These are phyloP conservation scores for Willowsia nigromaculata DNA, from an alignment of 2,888 invertebrate genomes.

Conservation along the genomic window DNA sequence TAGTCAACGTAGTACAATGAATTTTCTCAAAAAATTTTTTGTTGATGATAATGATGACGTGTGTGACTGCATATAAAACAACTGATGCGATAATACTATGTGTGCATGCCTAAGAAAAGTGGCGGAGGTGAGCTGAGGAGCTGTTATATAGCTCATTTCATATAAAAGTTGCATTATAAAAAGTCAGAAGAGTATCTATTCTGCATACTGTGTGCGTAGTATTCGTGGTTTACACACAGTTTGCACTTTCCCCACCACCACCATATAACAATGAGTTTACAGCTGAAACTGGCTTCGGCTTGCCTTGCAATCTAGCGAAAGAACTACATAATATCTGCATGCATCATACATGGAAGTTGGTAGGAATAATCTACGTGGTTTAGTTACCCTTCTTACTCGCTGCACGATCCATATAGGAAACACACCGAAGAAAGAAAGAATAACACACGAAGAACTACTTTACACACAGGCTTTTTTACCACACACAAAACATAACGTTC, in stretches of 20 bases:
- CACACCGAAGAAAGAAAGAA: background rate
- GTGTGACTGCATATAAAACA: background rate
- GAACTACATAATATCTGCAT: background rate
- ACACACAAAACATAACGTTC: background rate
- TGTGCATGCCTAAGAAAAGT: too few species aligned
- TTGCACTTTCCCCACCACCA: background rate
- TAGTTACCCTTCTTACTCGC: background rate
- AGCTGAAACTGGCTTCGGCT: background rate
- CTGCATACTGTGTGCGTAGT: background rate
- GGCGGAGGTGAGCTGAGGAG: too few species aligned
- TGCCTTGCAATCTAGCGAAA: background rate
- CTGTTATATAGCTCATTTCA: too few species aligned
- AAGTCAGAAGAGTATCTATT: background rate
- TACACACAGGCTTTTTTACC: too few species aligned
- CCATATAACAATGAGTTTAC: background rate
- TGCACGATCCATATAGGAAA: background rate
- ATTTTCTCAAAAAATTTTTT: background rate
- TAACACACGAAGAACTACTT: background rate
- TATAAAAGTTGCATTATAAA: background rate
- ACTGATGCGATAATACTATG: background rate
- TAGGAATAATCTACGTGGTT: conserved; percentile 4
- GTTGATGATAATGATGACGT: background rate
- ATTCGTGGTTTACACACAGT: background rate
- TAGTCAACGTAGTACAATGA: background rate
- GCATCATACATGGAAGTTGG: conserved; percentile 5